These are phyloP conservation scores for Pseudorhombus dupliciocellatus DNA, from an alignment of 2,113 vertebrate species.

Conservation along the genomic window DNA sequence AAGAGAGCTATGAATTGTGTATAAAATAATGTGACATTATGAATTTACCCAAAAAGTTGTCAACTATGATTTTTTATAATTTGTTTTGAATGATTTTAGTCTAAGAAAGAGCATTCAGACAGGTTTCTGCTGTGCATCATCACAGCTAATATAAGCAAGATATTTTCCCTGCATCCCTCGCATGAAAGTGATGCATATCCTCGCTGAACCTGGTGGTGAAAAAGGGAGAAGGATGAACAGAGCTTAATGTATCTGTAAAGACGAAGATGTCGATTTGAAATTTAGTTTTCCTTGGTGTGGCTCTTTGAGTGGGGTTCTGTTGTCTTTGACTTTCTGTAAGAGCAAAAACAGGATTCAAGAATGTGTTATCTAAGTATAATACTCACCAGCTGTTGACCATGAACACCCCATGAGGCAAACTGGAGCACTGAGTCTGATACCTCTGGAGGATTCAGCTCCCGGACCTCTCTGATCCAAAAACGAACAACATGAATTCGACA, in stretches of 20 bases:
- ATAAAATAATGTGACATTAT: background rate
- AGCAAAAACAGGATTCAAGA: background rate
- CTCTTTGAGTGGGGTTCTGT: no score
- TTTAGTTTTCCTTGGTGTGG: background rate
- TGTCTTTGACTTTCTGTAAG: no score
- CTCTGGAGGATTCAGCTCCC: constrained; percentile 96
- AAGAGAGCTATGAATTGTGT: background rate
- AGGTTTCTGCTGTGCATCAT: background rate
- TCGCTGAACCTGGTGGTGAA: background rate
- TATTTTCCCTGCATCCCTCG: background rate
- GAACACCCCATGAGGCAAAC: constrained; percentile 93
- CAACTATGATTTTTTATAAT: background rate
- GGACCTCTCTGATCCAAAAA: constrained; percentile 86
- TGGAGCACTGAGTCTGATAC: constrained; percentile 93
- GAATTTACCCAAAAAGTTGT: background rate
- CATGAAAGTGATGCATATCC: background rate
- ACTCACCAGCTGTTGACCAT: constrained; percentile 94
- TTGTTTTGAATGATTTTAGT: no score
- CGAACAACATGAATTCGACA: background rate
- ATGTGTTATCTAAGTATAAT: constrained; percentile 55
- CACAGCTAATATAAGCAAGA: background rate
- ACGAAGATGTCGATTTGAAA: background rate
- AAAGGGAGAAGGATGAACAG: background rate
- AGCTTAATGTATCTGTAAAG: background rate
- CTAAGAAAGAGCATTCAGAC: background rate